These are phyloP conservation scores for Sinohyriopsis cumingii DNA, from an alignment of 2,888 invertebrate species.

Conservation along the genomic window DNA sequence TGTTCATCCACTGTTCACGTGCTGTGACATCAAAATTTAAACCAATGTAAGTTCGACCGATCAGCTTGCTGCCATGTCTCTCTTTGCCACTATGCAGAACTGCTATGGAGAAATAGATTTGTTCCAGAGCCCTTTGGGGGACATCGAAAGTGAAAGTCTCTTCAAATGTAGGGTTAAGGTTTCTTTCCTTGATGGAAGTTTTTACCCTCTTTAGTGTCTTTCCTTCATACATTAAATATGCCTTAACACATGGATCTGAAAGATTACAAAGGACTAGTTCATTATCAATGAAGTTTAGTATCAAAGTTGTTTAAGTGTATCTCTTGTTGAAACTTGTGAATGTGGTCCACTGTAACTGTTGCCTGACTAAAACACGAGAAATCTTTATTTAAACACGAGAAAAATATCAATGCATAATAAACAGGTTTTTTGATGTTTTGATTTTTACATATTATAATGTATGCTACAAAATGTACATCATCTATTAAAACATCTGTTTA, in stretches of 20 bases:
- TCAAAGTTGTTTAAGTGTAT: too few species aligned
- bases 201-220: constrained; percentile 58
- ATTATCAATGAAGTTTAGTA: not conserved
- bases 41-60: constrained; percentile 60
- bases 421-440: too few species aligned
- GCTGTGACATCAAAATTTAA: constrained; percentile 52
- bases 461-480: too few species aligned
- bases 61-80: constrained; percentile 37
- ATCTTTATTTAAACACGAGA: too few species aligned
- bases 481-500: too few species aligned
- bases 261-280: not conserved
- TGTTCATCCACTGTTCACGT: constrained; percentile 58
- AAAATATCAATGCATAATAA: not conserved
- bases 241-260: constrained; percentile 56
- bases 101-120: constrained; percentile 56
- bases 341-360: too few species aligned
- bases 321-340: too few species aligned
- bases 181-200: constrained; percentile 44
- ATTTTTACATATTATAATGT: too few species aligned
- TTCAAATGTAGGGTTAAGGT: constrained; percentile 56
- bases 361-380: not conserved
- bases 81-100: constrained; percentile 49
- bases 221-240: constrained; percentile 60
- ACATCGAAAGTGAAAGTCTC: constrained; percentile 64
- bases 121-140: constrained; percentile 53